Percentiles rank a stretch among this genome's conserved stretches.
These are phyloP conservation scores for Umimayanthus chanpuru DNA, from an alignment of 92 coral and sea anemone species.

Conservation along the genomic window DNA sequence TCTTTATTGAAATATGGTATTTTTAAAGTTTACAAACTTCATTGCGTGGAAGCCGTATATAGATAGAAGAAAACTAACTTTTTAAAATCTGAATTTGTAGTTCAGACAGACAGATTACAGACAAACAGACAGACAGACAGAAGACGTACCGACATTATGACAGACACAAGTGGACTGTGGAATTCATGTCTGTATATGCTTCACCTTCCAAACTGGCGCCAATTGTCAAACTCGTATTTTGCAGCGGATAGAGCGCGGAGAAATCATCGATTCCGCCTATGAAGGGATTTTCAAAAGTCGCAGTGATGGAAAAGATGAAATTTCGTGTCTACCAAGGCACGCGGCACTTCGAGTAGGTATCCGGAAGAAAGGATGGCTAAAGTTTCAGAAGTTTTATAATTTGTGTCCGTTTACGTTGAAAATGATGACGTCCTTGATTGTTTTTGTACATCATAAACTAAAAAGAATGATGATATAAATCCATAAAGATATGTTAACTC, in stretches of 20 bases:
- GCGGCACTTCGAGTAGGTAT: slow-evolving; percentile 35
- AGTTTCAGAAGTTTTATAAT: too few species aligned
- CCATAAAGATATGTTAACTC: too few species aligned
- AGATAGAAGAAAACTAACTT: too few species aligned
- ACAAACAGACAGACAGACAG: not conserved
- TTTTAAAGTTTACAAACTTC: too few species aligned
- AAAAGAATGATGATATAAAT: too few species aligned
- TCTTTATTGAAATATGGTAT: too few species aligned
- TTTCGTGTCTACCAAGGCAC: slow-evolving; percentile 39
- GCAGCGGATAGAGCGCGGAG: slow-evolving; percentile 44
- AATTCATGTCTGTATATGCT: not conserved
- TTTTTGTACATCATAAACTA: too few species aligned
- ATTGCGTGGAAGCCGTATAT: too few species aligned
- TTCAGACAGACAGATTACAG: not conserved
- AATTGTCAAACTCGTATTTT: not conserved
- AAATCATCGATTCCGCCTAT: slow-evolving; percentile 35
- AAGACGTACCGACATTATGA: not conserved
- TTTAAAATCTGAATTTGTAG: too few species aligned
- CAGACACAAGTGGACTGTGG: not conserved
- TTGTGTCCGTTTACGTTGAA: too few species aligned
- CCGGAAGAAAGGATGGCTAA: too few species aligned
- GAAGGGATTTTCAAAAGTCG: slow-evolving; percentile 37
- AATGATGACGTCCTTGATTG: too few species aligned
- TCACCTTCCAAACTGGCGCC: not conserved
- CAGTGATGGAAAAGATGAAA: slow-evolving; percentile 42